phyloP scores from a whole-genome alignment of 2,888 invertebrate species.

The Napeogenes inachia region DNA sequence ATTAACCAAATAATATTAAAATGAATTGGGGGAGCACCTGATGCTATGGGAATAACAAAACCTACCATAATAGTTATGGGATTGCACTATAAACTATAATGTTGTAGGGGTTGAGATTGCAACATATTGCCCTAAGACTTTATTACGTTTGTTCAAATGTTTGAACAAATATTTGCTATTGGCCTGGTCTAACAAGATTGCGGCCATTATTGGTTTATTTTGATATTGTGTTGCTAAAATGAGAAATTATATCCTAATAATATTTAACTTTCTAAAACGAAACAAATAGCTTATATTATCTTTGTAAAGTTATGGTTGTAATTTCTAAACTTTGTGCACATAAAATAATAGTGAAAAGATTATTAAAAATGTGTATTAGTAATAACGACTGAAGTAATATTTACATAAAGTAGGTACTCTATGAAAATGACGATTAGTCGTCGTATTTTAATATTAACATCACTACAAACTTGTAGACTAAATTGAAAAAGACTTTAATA shows the following conservation, averaged over 20 bases:
- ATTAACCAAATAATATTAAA: slow-evolving; percentile 11
- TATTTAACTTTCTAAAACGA: not conserved
- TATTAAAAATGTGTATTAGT: no score
- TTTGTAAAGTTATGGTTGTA: no score
- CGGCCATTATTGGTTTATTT: slow-evolving; percentile 10
- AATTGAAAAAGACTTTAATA: no score
- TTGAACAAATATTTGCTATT: slow-evolving; percentile 20
- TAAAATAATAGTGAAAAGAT: no score
- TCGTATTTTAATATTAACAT: no score
- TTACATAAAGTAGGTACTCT: no score
- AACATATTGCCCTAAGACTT: slow-evolving; percentile 2
- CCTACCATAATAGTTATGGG: slow-evolving; percentile 18
- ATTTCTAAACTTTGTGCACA: no score
- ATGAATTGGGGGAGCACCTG: slow-evolving; percentile 19
- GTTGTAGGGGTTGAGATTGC: slow-evolving; percentile 19
- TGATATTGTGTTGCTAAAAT: not conserved
- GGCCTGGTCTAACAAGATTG: slow-evolving; percentile 13
- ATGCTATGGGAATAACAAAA: slow-evolving; percentile 21
- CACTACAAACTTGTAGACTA: no score
- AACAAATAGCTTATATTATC: not conserved
- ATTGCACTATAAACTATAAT: slow-evolving; percentile 17
- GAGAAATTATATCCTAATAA: not conserved
- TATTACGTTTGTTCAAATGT: slow-evolving; percentile 13
- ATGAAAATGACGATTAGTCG: no score
- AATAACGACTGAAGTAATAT: no score